Percentiles rank a stretch among this genome's conserved stretches.
Conservation (phyloP, 1,140 invertebrate species). For the Orchestia grillus region DNA sequence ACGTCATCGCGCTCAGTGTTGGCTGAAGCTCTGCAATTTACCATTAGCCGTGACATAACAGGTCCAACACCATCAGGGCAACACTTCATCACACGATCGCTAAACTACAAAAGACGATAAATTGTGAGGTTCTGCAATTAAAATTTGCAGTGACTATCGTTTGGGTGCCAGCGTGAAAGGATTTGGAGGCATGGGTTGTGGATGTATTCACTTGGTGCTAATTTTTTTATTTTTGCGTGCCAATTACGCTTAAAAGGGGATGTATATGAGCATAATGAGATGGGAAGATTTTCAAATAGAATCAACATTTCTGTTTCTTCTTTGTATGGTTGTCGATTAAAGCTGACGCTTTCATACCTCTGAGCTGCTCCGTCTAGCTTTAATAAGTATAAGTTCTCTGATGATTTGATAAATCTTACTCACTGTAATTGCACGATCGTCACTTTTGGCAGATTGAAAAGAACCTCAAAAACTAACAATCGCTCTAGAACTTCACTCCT, state of each 20-base stretch:
- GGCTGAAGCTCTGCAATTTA: background rate
- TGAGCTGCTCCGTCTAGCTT: too few relatives aligned
- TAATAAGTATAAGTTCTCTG: too few relatives aligned
- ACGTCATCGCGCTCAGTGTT: background rate
- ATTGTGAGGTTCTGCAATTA: background rate
- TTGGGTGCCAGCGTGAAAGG: background rate
- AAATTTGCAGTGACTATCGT: background rate
- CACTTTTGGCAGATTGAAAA: too few relatives aligned
- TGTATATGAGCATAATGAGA: background rate
- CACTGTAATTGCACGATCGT: too few relatives aligned
- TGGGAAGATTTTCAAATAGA: background rate
- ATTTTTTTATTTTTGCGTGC: background rate
- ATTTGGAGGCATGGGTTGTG: background rate
- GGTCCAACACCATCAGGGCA: background rate
- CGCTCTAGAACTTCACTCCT: too few relatives aligned
- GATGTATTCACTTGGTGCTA: background rate
- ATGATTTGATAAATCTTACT: too few relatives aligned
- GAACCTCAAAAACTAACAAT: too few relatives aligned
- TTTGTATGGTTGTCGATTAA: too few relatives aligned
- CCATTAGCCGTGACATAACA: background rate
- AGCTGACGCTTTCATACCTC: too few relatives aligned
- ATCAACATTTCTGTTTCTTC: background rate
- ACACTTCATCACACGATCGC: background rate
- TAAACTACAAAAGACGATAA: background rate
- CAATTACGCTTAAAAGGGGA: background rate